Conservation (phyloP, 1,140 invertebrate species). For the Drosophila nigrodunni region DNA sequence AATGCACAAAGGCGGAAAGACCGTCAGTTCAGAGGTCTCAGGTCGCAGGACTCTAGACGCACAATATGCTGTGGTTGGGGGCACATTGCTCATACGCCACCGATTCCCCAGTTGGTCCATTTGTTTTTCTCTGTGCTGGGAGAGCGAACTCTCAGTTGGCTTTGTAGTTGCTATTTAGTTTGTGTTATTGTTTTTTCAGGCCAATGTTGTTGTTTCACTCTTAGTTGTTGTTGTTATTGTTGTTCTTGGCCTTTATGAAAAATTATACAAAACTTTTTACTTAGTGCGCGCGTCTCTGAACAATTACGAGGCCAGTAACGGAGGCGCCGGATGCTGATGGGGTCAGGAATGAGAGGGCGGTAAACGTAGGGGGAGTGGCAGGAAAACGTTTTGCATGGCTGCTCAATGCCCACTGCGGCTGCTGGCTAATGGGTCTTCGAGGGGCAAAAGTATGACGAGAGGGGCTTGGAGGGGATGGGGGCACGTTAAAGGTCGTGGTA, state of each 20-base stretch:
- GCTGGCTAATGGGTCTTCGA: conserved; percentile 5
- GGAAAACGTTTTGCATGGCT: conserved; percentile 36
- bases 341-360: not conserved
- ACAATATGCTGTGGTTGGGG: conserved; percentile 50
- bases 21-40: not conserved
- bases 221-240: conserved; percentile 22
- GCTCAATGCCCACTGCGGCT: conserved; percentile 30
- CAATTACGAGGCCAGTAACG: conserved; percentile 64
- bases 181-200: conserved; percentile 41
- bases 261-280: conserved; percentile 81
- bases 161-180: conserved; percentile 31
- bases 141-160: conserved; percentile 2
- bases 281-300: conserved; percentile 62
- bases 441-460: not conserved
- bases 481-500: not conserved
- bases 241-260: conserved; percentile 63
- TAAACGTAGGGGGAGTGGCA: not conserved
- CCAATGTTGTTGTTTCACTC: not conserved
- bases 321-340: not conserved
- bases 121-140: conserved; percentile 31
- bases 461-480: not conserved
- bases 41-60: conserved; percentile 43
- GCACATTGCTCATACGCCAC: conserved; percentile 70
- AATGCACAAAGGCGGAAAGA: not conserved
- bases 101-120: conserved; percentile 64